Percentiles rank a stretch among this genome's conserved stretches.
Evolutionary conservation across 2,888 invertebrate species (phyloP).

Genomic region (Stenodema calcarata): DNA sequence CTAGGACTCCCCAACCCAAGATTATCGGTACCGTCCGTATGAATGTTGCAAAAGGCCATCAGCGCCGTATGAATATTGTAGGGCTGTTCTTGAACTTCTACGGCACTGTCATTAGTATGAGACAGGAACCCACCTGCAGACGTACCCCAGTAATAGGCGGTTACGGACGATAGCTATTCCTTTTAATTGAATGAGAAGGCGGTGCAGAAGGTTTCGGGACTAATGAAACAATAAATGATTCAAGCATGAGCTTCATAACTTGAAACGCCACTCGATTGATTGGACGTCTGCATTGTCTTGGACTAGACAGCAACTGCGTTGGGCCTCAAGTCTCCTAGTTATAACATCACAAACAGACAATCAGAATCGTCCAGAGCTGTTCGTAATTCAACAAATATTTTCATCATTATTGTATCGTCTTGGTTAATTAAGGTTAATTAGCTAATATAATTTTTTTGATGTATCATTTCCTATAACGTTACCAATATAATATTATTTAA

Average conservation of each 20-base stretch:
- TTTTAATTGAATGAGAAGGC: background rate
- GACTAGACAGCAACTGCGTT: background rate
- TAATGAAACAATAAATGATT: slow-evolving; percentile 5
- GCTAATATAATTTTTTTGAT: too few relatives aligned
- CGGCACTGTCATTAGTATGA: background rate
- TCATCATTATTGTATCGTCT: too few relatives aligned
- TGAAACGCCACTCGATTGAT: background rate
- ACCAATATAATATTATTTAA: too few relatives aligned
- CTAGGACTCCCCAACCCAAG: background rate
- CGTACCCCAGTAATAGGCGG: background rate
- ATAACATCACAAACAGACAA: too few relatives aligned
- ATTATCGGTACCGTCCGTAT: background rate
- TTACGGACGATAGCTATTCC: background rate
- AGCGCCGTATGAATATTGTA: background rate
- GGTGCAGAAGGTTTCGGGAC: background rate
- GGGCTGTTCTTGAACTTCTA: background rate
- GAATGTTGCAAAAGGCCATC: background rate
- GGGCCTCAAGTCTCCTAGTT: too few relatives aligned
- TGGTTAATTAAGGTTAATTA: too few relatives aligned
- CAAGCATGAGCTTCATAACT: background rate
- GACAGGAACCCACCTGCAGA: background rate
- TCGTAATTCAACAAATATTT: too few relatives aligned
- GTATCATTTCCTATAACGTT: too few relatives aligned
- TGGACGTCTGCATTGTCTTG: background rate
- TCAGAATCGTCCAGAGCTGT: too few relatives aligned